Conservation (phyloP, 2,113 vertebrate species). For the Crypturellus undulatus region DNA sequence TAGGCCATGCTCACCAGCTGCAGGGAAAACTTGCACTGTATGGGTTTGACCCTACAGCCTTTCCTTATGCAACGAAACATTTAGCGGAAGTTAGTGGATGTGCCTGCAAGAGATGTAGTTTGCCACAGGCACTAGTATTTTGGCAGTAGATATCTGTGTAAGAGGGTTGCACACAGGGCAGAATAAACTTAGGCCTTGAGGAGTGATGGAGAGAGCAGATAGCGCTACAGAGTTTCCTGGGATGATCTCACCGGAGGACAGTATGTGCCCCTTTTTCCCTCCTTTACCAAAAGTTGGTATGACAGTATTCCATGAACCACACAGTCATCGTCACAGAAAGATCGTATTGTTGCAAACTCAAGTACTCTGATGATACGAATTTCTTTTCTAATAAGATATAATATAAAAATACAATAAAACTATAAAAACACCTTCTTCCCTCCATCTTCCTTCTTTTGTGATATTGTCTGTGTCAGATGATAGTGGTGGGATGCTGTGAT, state of each 20-base stretch:
- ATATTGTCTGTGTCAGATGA: neutral
- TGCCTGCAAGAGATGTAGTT: neutral
- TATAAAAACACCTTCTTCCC: neutral
- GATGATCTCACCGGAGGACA: neutral
- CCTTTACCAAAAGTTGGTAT: neutral
- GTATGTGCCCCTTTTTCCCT: accelerated
- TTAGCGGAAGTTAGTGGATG: neutral
- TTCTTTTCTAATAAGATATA: neutral
- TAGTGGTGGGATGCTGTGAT: neutral
- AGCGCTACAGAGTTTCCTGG: neutral
- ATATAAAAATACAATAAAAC: neutral
- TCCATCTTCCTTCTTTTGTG: neutral
- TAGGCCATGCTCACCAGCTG: neutral
- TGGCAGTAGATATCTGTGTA: neutral
- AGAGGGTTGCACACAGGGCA: accelerated
- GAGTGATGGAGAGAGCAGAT: accelerated
- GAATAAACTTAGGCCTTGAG: neutral
- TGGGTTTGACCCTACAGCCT: neutral
- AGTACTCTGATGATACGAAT: neutral
- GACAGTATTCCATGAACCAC: neutral
- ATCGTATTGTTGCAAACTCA: neutral
- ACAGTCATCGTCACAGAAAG: neutral
- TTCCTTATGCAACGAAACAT: neutral
- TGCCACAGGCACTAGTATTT: neutral
- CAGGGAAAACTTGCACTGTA: slow-evolving; percentile 1